Base-by-base conservation (phyloP, 2,113 vertebrate genomes). In the Daphoenositta chrysoptera region DNA sequence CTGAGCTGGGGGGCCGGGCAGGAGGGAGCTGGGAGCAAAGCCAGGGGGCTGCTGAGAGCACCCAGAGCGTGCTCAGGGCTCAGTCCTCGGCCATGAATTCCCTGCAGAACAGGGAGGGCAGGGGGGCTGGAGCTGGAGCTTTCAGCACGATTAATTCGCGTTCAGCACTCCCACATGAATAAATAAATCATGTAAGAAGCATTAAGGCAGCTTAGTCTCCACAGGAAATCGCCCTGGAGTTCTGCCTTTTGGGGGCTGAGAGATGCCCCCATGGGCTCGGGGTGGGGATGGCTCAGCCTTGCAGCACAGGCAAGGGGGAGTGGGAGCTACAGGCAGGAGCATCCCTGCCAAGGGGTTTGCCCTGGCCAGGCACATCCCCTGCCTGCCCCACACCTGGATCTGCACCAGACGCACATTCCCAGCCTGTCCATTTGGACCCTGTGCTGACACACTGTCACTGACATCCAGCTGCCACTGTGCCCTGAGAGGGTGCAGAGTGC, bases 141-240 rank as follows among this genome's bases (percentile, higher is more conserved):
- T 77, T 91, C 94, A 90, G 87, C 18, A 47, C 1, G 78, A 94
- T 94, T 93, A 96, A 93, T 79, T 88, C 4, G 0, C 33, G 1
- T 90, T 70, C 85, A 80, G 75, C 24, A 6, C 51, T 90, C 84
- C 75, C 82, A 85, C 58, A 95, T 42, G 84, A 95, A 96, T 93
- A 95, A 96, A 94, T 93, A 80, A 95, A 96, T 88, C 91, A 91
- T 77, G 75, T 96, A 91, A 94, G 95, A 87, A 80, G 96, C 70
- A 96, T 97, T 96, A 97, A 91, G 93, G 93, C 91, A 93, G 95
- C 94, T 97, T 95, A 95, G 73, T 53, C n/a, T 94, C 83, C 83
- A 47, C 0, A 2, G 91, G 73, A 95, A 94, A 96, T 85, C 6
- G 2, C 48, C 48, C 87, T 26, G 53, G 60, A 91, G 37, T 95